A percentile compares a stretch with the other conserved stretches of the same genome.
Conservation (phyloP, 2,888 invertebrate genomes). For the Drosophila eohydei region DNA sequence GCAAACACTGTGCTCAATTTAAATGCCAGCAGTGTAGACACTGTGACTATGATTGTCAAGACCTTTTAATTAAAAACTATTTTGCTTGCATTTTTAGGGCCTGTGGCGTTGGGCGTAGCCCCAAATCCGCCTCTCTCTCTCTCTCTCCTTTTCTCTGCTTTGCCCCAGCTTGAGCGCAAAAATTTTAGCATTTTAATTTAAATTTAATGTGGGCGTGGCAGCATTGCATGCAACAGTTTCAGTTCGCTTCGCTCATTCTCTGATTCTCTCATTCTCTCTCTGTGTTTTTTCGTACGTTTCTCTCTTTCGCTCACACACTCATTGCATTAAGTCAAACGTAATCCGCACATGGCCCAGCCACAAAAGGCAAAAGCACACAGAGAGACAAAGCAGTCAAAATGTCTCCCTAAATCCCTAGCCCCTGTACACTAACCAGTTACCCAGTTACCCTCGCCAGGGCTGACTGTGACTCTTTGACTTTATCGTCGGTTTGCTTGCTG, state of each 20-base stretch:
- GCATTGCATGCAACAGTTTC: slow-evolving; percentile 74
- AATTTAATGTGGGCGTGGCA: slow-evolving; percentile 78
- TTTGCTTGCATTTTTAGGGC: slow-evolving; percentile 74
- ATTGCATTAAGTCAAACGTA: slow-evolving; percentile 83
- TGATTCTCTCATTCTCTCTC: not conserved
- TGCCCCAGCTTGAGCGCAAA: slow-evolving; percentile 56
- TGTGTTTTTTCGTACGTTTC: not conserved
- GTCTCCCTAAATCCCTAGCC: slow-evolving; percentile 30
- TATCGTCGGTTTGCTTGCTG: slow-evolving; percentile 67
- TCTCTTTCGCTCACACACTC: slow-evolving; percentile 25
- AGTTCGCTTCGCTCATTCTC: slow-evolving; percentile 10
- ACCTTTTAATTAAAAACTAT: slow-evolving; percentile 80
- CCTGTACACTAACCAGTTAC: not conserved
- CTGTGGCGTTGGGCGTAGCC: slow-evolving; percentile 60
- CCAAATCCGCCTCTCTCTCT: not conserved
- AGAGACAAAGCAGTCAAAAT: slow-evolving; percentile 67
- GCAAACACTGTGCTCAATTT: slow-evolving; percentile 38
- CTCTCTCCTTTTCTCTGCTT: not conserved
- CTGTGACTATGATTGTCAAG: slow-evolving; percentile 56
- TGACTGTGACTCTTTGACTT: slow-evolving; percentile 71
- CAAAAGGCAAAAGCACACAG: slow-evolving; percentile 63
- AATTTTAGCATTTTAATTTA: slow-evolving; percentile 82
- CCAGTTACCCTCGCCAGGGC: not conserved
- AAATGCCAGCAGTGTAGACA: slow-evolving; percentile 52
- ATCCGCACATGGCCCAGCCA: slow-evolving; percentile 80